These are phyloP conservation scores for Polypterus bichir DNA, from an alignment of 2,113 vertebrate species.

Conservation along the genomic window DNA sequence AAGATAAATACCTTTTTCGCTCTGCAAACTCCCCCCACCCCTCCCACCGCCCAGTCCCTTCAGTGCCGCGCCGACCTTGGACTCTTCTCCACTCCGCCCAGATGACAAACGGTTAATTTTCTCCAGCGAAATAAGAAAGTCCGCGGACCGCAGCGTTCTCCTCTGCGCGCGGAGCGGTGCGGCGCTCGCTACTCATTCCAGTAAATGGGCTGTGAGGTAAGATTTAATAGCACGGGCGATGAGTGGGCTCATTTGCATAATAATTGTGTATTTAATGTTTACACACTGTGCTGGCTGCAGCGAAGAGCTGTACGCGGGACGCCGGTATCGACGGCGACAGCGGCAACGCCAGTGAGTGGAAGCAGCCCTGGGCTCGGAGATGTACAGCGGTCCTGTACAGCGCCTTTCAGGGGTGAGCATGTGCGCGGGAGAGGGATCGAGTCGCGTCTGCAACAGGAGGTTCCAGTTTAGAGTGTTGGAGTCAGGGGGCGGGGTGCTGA, in stretches of 20 bases:
- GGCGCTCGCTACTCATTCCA: conserved; percentile 12
- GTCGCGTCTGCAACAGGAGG: too few relatives aligned
- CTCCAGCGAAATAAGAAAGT: neutral
- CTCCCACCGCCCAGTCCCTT: neutral
- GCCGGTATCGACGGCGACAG: neutral
- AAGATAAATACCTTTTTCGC: conserved; percentile 1
- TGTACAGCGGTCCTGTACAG: too few relatives aligned
- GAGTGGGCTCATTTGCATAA: conserved; percentile 19
- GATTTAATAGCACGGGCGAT: conserved; percentile 14
- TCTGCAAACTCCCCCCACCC: conserved; percentile 13
- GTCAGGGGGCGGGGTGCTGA: too few relatives aligned
- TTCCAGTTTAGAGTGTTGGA: too few relatives aligned
- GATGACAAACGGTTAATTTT: neutral
- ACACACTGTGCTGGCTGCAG: neutral
- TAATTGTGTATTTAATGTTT: conserved; percentile 23
- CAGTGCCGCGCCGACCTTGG: neutral
- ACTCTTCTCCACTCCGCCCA: neutral
- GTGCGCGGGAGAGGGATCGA: too few relatives aligned
- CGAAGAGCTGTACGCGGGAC: neutral
- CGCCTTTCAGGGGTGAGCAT: too few relatives aligned
- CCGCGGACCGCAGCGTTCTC: too few relatives aligned
- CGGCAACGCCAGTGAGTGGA: too few relatives aligned
- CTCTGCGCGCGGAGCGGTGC: too few relatives aligned
- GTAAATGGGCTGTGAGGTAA: conserved; percentile 19
- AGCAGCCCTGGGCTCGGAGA: too few relatives aligned